Conservation (phyloP, 2,797 vertebrate genomes). For the Okamejei kenojei region DNA sequence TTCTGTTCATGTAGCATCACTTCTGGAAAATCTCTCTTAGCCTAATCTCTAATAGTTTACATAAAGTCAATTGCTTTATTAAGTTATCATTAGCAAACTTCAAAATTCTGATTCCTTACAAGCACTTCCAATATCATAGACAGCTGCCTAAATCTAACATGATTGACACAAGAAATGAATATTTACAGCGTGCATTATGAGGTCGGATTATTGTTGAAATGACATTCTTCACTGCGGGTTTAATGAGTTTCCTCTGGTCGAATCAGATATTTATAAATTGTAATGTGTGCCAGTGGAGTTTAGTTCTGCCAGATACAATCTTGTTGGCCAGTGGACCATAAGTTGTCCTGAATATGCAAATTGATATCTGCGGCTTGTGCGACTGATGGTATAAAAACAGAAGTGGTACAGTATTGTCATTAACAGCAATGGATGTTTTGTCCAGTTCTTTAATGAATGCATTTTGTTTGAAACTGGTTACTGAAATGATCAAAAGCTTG, state of each 20-base stretch:
- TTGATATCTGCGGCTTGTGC: background rate
- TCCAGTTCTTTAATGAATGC: background rate
- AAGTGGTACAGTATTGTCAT: background rate
- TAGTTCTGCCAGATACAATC: background rate
- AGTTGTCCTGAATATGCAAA: background rate
- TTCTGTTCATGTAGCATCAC: background rate
- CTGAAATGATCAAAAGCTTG: too few species aligned
- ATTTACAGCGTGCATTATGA: background rate
- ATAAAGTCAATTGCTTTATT: background rate
- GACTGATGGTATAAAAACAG: background rate
- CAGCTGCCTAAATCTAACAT: background rate
- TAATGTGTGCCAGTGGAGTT: conserved; percentile 7
- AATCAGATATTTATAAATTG: background rate
- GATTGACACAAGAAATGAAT: background rate
- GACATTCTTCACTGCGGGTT: background rate
- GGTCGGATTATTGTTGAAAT: background rate
- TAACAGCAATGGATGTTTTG: background rate
- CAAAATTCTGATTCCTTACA: background rate
- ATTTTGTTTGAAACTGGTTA: background rate
- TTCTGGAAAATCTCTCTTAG: background rate
- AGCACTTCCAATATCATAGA: background rate
- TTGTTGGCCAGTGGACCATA: too few species aligned
- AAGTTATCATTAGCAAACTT: too few species aligned
- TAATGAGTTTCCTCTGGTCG: background rate
- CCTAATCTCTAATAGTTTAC: background rate